A percentile compares a stretch with the other conserved stretches of the same genome.
These are phyloP conservation scores for Eremophila alpestris DNA, from an alignment of 2,797 vertebrate species.

Conservation along the genomic window DNA sequence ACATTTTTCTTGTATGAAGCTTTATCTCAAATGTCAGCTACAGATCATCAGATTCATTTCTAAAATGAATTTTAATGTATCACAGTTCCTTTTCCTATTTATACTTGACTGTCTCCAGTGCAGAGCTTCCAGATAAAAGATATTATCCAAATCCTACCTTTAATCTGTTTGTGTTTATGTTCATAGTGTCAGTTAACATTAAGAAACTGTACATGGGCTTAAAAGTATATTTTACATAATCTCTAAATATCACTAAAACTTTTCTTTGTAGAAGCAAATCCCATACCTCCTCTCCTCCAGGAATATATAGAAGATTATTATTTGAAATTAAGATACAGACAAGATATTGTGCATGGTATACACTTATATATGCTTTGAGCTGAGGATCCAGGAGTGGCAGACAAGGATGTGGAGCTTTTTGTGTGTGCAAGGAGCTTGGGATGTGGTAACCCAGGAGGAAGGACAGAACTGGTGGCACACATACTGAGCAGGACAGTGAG, in stretches of 20 bases:
- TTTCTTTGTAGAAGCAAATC: neutral
- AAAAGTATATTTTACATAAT: neutral
- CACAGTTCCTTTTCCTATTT: neutral
- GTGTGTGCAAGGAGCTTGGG: neutral
- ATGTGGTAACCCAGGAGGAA: neutral
- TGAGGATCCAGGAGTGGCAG: neutral
- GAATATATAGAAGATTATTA: neutral
- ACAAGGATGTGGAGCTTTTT: neutral
- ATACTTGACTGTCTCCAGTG: neutral
- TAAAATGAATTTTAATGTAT: neutral
- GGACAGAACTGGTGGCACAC: neutral
- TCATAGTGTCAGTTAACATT: neutral
- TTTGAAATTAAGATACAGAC: neutral
- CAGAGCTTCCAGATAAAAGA: neutral
- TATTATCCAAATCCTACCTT: neutral
- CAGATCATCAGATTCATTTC: neutral
- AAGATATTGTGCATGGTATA: neutral
- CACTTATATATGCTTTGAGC: neutral
- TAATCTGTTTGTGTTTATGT: neutral
- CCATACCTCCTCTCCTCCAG: too few species aligned
- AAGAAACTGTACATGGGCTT: neutral
- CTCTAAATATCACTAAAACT: neutral
- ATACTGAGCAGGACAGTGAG: neutral
- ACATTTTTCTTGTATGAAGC: neutral
- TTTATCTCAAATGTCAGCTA: neutral